Evolutionary conservation across 2,888 invertebrate genomes (phyloP).

Genomic region (Melangyna quadrimaculata): DNA sequence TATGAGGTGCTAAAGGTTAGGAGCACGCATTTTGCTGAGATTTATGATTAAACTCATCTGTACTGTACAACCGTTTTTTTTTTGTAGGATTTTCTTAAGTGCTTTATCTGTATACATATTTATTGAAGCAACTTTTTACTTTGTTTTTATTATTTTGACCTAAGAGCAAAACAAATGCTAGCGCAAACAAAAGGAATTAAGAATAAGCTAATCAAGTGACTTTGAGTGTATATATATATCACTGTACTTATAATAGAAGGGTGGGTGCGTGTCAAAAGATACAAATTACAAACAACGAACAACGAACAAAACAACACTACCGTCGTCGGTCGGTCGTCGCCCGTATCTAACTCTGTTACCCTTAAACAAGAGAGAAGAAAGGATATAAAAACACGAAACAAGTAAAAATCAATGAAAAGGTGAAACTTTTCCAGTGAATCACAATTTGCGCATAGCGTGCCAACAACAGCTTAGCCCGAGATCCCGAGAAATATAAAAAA

Average conservation of each 20-base stretch:
- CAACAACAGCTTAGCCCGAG: constrained; percentile 53
- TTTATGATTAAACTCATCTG: too few species aligned
- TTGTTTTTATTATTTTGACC: too few species aligned
- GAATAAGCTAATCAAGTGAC: not conserved
- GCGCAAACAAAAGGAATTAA: not conserved
- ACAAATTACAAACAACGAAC: constrained; percentile 4
- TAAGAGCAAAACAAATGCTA: too few species aligned
- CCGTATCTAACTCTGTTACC: not conserved
- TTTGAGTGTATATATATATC: not conserved
- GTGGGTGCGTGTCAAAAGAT: constrained; percentile 6
- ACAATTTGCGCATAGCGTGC: constrained; percentile 66
- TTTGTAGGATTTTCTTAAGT: too few species aligned
- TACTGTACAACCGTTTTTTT: too few species aligned
- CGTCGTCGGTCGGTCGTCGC: too few species aligned
- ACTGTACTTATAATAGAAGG: not conserved
- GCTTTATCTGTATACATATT: too few species aligned
- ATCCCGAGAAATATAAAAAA: not conserved
- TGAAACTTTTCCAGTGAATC: constrained; percentile 71
- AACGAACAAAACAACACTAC: not conserved
- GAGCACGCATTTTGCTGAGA: too few species aligned
- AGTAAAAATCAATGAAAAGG: constrained; percentile 67
- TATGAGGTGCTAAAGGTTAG: too few species aligned
- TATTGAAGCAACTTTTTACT: too few species aligned
- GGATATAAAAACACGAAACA: constrained; percentile 1
- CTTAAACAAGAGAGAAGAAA: not conserved